Evolutionary conservation across 2,888 invertebrate species (phyloP), one percentile per base, ranked within the genome.

Genomic region (Metopia argyrocephala): DNA sequence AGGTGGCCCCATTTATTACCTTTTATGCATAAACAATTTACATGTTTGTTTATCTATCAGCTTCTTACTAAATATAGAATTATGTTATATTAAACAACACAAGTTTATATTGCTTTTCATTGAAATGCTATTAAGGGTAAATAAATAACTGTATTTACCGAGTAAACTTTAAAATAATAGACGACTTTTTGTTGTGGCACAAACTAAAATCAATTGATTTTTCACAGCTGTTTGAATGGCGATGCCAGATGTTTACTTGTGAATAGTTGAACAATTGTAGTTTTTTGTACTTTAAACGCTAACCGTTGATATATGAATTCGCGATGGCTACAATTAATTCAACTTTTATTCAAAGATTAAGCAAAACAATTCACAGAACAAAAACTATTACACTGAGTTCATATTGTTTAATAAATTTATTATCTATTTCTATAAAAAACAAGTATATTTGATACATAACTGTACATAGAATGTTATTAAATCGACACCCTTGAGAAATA

Each of bases 401-500:
- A n/a, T n/a, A n/a, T n/a, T n/a, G n/a, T n/a, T n/a, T n/a, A n/a
- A n/a, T n/a, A n/a, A n/a, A n/a, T n/a, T n/a, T n/a, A n/a, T n/a
- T n/a, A n/a, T n/a, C n/a, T n/a, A n/a, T n/a, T n/a, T n/a, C n/a
- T n/a, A n/a, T n/a, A n/a, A n/a, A n/a, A n/a, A n/a, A n/a, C n/a
- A n/a, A n/a, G n/a, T n/a, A n/a, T n/a, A n/a, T n/a, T n/a, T n/a
- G n/a, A n/a, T n/a, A n/a, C n/a, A n/a, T n/a, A n/a, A n/a, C n/a
- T n/a, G n/a, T n/a, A n/a, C n/a, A n/a, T n/a, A n/a, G 12, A 12
- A 38, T 12, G 38, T 12, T 12, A 38, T 38, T 38, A 12, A 20
- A 3, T 7, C 5, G 9, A 23, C 52, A 46, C 62, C 38, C 46
- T 73, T 45, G 57, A 56, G 64, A 65, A 73, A 65, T 57, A 31